Base-by-base conservation (phyloP, 2,888 invertebrate species). In the Nymphalis polychloros region DNA sequence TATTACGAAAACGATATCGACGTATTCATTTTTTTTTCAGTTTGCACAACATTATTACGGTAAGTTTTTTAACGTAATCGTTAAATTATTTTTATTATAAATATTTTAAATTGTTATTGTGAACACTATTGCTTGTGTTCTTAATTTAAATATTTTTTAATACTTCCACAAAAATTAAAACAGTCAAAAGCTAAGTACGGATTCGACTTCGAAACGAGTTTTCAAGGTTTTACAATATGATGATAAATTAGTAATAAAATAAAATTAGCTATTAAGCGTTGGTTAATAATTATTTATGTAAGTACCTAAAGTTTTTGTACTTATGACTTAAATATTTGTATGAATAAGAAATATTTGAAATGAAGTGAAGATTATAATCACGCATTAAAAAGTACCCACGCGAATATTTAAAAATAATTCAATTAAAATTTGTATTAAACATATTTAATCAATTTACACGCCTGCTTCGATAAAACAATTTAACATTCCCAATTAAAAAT, bases 21-120 rank as follows among this genome's bases (percentile, higher is more conserved):
- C 71, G 63, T 71, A 67, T 64, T 63, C 65, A 62, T 67, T 59
- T 70, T 66, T 50, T 20, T 60, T 69, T 72, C 62, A 71, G 16
- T 79, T 83, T 87, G 90, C 90, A 88, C 88, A 77, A 82, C 72
- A 69, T 73, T 76, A 57, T 74, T 72, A 67, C 72, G 78, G 79
- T 79, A 61, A 79, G 79, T 74, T 63, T 6, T 64, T 61, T 64
- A 52, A 50, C 67, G 4, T 69, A 47, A 52, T 65, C 50, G 8
- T 62, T 46, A 19, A 27, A 50, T 55, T 47, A 31, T 23, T 52
- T 19, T 52, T 62, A 50, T 61, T 63, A 31, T 35, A 55, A 53
- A 17, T 27, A 31, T 31, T 16, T 55, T 55, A 0, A 55, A 31
- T 31, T n/a, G n/a, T 35, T 53, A n/a, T 27, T 19, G 3, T 50